Base-by-base conservation (phyloP, 2,888 invertebrate genomes). In the Callyntrura sp. region DNA sequence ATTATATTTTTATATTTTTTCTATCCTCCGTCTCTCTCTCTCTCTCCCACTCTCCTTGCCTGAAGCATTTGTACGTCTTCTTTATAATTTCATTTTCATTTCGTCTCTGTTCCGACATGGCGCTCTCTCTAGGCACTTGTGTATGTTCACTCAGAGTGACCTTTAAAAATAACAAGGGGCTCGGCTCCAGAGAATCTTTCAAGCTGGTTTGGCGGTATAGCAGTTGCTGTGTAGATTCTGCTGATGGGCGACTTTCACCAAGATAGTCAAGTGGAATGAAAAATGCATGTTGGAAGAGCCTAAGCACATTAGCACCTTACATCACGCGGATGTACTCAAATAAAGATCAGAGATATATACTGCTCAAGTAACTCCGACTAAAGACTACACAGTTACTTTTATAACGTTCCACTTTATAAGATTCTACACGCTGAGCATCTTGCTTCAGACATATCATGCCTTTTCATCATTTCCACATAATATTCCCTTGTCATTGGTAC, bases 211-310 rank as follows among this genome's bases (percentile, higher is more conserved):
- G 60, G 60, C 6, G 2, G 35, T 35, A 35, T 6, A 35, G n/a
- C 35, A 35, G 35, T 35, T 35, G 35, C 35, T 35, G 35, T 35
- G 35, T 35, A 35, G 3, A 62, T 62, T 82, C 23, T 62, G 25
- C 51, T 65, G 60, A 83, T 83, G 17, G 14, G 17, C 48, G 48
- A 68, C 51, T 51, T 83, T 83, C 68, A 23, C 48, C 35, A 65
- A 51, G 14, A 60, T 8, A 57, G 57, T 79, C 68, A 35, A 55
- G 51, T 82, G 55, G 17, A 83, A 83, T 83, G 68, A 83, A 83
- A 83, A 83, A 83, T 83, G 83, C 28, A 83, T 83, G 83, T 25
- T 43, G 23, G 60, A 45, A 35, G 57, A 62, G 62, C 23, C 62
- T 43, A 62, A 14, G 14, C 81, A 62, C 60, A 82, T 60, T 82